Conservation (phyloP, 1,140 invertebrate species). For the Drosophila nigromelanica region DNA sequence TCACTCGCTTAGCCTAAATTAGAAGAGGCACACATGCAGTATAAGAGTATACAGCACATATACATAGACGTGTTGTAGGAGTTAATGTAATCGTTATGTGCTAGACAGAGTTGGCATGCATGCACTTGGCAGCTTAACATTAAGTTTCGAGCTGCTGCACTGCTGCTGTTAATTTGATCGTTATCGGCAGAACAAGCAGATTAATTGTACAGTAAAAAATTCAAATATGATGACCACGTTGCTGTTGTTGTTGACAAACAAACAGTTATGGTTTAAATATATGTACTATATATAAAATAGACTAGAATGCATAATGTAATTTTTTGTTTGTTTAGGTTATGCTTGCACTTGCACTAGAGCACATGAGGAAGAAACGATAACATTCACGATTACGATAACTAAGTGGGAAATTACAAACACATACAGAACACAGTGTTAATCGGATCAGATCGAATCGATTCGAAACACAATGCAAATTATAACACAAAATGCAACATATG, state of each 20-base stretch:
- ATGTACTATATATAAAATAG: constrained; percentile 1
- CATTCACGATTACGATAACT: constrained; percentile 13
- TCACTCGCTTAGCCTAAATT: neutral
- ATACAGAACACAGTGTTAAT: constrained; percentile 10
- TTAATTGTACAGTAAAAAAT: neutral
- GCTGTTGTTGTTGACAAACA: constrained; percentile 26
- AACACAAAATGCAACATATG: constrained; percentile 39
- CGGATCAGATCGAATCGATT: constrained; percentile 9
- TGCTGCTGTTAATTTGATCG: constrained; percentile 13
- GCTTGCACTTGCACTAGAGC: neutral
- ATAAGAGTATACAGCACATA: constrained; percentile 25
- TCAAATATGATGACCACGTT: neutral
- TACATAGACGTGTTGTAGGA: constrained; percentile 3
- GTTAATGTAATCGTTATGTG: constrained; percentile 21
- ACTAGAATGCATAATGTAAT: constrained; percentile 4
- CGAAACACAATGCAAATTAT: constrained; percentile 26
- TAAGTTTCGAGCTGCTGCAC: constrained; percentile 15
- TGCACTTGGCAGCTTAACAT: constrained; percentile 1
- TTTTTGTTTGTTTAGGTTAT: neutral
- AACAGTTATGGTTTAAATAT: constrained; percentile 4
- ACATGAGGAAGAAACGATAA: constrained; percentile 3
- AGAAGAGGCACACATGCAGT: constrained; percentile 16
- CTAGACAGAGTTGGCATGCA: constrained; percentile 34
- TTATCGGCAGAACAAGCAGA: constrained; percentile 13
- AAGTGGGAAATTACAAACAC: neutral